These are phyloP conservation scores for Caranx melampygus DNA, from an alignment of 2,113 vertebrate genomes.

Conservation along the genomic window DNA sequence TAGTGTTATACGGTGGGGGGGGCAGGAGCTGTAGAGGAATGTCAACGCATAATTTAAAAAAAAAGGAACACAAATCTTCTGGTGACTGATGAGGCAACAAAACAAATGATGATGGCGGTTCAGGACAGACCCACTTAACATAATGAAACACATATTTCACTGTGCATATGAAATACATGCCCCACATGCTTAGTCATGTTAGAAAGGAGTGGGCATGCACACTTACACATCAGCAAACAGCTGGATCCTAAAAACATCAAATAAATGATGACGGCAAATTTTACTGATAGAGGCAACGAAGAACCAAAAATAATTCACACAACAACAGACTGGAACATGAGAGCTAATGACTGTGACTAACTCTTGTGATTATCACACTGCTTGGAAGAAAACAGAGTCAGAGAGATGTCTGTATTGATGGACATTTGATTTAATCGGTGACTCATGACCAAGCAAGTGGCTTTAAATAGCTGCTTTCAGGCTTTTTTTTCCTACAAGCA, in stretches of 20 bases:
- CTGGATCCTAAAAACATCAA: too few relatives aligned
- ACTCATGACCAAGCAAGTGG: not conserved
- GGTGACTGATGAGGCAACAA: not conserved
- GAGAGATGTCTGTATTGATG: too few relatives aligned
- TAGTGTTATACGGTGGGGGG: not conserved
- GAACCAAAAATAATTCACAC: not conserved
- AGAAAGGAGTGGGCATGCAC: too few relatives aligned
- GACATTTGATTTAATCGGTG: not conserved
- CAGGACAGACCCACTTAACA: not conserved
- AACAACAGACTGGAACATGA: not conserved
- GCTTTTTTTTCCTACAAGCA: not conserved
- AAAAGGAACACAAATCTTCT: slow-evolving; percentile 8
- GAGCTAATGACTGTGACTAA: too few relatives aligned
- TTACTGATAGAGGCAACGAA: not conserved
- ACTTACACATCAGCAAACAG: not conserved
- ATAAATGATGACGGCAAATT: not conserved
- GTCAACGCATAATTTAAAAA: not conserved
- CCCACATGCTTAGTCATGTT: too few relatives aligned
- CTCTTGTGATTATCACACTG: too few relatives aligned
- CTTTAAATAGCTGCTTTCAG: not conserved
- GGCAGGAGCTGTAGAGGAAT: not conserved
- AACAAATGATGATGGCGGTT: not conserved
- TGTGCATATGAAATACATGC: too few relatives aligned
- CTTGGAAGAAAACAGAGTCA: too few relatives aligned
- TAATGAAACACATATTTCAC: not conserved